Percentiles rank a stretch among this genome's conserved stretches.
Conservation (phyloP, 2,113 vertebrate genomes). For the Pipa parva region DNA sequence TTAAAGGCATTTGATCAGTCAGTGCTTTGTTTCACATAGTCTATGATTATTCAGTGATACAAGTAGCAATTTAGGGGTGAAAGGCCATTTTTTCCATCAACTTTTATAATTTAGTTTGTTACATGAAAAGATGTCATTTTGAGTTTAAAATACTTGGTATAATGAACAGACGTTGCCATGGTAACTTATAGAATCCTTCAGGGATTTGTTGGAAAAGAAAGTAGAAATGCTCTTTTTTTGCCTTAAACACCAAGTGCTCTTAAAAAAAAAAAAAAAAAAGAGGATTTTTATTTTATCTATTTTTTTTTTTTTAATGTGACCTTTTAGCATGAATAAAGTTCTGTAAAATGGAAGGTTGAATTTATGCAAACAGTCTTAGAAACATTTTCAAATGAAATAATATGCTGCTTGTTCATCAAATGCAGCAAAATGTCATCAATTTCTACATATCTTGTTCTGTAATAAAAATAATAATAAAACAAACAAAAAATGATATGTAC, state of each 20-base stretch:
- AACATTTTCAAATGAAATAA: background rate
- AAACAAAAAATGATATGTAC: background rate
- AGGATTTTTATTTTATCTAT: conserved; percentile 16
- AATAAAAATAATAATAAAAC: background rate
- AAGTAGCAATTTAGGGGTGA: conserved; percentile 36
- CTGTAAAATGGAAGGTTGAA: background rate
- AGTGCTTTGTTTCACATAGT: conserved; percentile 38
- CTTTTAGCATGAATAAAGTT: conserved; percentile 4
- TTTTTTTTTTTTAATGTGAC: conserved; percentile 13
- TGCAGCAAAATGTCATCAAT: background rate
- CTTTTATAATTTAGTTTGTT: conserved; percentile 40
- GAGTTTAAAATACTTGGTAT: conserved; percentile 34
- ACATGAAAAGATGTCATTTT: conserved; percentile 32
- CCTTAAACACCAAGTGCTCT: conserved; percentile 26
- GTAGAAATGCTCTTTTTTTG: conserved; percentile 15
- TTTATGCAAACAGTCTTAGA: conserved; percentile 1
- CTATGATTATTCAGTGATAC: conserved; percentile 30
- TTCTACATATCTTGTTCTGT: background rate
- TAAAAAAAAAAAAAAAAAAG: no score
- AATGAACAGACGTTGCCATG: conserved; percentile 26
- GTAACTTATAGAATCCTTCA: conserved; percentile 25
- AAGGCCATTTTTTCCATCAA: conserved; percentile 34
- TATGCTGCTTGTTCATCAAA: background rate
- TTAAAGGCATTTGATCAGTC: conserved; percentile 35
- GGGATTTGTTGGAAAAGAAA: conserved; percentile 11